Conservation (phyloP, 2,888 invertebrate species). For the Lycophotia porphyrea region DNA sequence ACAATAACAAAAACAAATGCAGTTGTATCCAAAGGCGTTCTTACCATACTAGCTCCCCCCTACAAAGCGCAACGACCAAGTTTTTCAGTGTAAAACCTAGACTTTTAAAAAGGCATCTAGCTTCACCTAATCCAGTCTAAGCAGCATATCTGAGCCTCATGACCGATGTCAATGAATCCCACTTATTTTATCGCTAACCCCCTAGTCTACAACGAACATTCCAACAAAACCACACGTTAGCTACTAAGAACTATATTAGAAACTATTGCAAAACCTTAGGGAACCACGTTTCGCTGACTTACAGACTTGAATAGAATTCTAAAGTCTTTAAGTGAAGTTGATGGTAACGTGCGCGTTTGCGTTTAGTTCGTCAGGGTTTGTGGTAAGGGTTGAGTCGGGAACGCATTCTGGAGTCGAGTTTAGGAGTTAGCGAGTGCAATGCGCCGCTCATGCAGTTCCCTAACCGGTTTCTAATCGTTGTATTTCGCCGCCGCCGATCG, state of each 20-base stretch:
- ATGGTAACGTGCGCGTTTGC: slow-evolving; percentile 69
- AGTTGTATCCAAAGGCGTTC: neutral
- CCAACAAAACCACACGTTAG: slow-evolving; percentile 69
- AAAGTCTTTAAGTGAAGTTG: slow-evolving; percentile 63
- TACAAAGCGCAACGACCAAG: slow-evolving; percentile 26
- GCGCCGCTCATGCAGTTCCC: slow-evolving; percentile 77
- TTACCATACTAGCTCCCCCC: slow-evolving; percentile 14
- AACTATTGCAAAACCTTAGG: slow-evolving; percentile 70
- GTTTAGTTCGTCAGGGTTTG: slow-evolving; percentile 70
- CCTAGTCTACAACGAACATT: slow-evolving; percentile 70
- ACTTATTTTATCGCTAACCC: slow-evolving; percentile 81
- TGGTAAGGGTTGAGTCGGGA: slow-evolving; percentile 67
- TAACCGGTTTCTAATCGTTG: slow-evolving; percentile 88
- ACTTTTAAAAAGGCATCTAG: slow-evolving; percentile 71
- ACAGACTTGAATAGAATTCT: slow-evolving; percentile 62
- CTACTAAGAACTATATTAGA: slow-evolving; percentile 60
- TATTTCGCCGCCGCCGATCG: slow-evolving; percentile 81
- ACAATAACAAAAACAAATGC: slow-evolving; percentile 16
- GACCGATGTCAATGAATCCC: slow-evolving; percentile 86
- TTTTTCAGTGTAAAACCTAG: slow-evolving; percentile 58
- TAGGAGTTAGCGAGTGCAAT: slow-evolving; percentile 81
- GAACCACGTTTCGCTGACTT: slow-evolving; percentile 69
- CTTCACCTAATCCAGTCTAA: slow-evolving; percentile 79
- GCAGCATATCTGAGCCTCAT: slow-evolving; percentile 80
- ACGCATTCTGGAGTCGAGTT: slow-evolving; percentile 69